These are phyloP conservation scores for Melanotaenia boesemani DNA, from an alignment of 2,797 vertebrate genomes.

Conservation along the genomic window DNA sequence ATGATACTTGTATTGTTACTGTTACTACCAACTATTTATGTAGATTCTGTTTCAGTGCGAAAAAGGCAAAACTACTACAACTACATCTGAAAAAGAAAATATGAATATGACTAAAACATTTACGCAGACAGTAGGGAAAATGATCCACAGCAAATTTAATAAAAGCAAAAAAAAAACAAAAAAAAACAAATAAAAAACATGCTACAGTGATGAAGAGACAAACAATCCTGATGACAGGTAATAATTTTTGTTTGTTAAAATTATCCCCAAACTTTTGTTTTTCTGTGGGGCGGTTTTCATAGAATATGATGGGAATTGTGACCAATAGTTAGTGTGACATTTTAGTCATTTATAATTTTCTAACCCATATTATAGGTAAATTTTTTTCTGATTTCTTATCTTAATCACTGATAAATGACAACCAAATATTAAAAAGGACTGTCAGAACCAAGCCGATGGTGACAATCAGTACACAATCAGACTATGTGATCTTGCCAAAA, in stretches of 20 bases:
- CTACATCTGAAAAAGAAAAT: neutral
- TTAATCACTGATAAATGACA: neutral
- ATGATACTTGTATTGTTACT: neutral
- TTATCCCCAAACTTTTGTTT: neutral
- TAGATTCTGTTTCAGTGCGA: neutral
- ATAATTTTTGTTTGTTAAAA: neutral
- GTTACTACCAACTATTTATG: neutral
- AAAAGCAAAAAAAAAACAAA: neutral
- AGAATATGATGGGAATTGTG: neutral
- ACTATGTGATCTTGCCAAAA: neutral
- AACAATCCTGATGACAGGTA: neutral
- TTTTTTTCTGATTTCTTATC: neutral
- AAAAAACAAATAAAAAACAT: neutral
- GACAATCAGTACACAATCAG: no score
- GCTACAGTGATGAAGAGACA: neutral
- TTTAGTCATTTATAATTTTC: no score
- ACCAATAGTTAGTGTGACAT: neutral
- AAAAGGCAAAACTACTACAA: neutral
- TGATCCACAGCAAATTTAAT: neutral
- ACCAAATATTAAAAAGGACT: no score
- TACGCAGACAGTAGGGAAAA: neutral
- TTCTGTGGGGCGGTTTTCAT: neutral
- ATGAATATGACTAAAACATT: neutral
- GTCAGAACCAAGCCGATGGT: no score
- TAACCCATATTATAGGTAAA: no score